Evolutionary conservation across 2,797 vertebrate species (phyloP).

Genomic region (Liparis tanakae): DNA sequence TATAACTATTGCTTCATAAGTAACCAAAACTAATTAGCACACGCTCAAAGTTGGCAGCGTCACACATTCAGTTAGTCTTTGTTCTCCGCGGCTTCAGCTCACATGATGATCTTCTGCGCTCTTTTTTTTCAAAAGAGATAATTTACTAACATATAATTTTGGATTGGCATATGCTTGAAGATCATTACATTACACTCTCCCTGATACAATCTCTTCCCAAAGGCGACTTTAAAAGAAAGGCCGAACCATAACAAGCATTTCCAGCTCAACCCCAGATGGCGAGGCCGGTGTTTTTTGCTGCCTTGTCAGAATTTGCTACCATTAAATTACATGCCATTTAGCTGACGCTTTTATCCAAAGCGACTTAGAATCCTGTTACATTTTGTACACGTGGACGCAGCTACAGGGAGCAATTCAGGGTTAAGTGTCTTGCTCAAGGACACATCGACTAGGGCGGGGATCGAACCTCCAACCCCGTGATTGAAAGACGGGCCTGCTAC

Average conservation of each 20-base stretch:
- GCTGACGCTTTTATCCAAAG: too few relatives aligned
- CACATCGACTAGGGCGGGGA: too few relatives aligned
- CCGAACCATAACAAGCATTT: slow-evolving; percentile 53
- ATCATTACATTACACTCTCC: slow-evolving; percentile 62
- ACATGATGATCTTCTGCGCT: slow-evolving; percentile 23
- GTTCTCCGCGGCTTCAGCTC: slow-evolving; percentile 14
- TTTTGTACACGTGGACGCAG: too few relatives aligned
- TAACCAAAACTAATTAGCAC: slow-evolving; percentile 40
- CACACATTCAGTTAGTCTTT: slow-evolving; percentile 20
- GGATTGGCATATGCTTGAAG: slow-evolving; percentile 40
- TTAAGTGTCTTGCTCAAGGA: too few relatives aligned
- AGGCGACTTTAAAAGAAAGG: slow-evolving; percentile 37
- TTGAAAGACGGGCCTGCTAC: too few relatives aligned
- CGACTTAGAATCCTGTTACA: too few relatives aligned
- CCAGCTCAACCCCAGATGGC: slow-evolving; percentile 54
- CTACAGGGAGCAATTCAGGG: too few relatives aligned
- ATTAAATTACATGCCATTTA: too few relatives aligned
- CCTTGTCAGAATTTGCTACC: too few relatives aligned
- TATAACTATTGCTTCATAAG: slow-evolving; percentile 29
- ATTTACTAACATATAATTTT: slow-evolving; percentile 56
- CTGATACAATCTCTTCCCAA: slow-evolving; percentile 49
- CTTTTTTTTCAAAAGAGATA: slow-evolving; percentile 9
- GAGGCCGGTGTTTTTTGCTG: too few relatives aligned
- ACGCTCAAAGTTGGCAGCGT: background rate
- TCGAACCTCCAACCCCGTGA: too few relatives aligned